phyloP scores from a whole-genome alignment of 1,140 invertebrate species.

The Drosophila orosa region DNA sequence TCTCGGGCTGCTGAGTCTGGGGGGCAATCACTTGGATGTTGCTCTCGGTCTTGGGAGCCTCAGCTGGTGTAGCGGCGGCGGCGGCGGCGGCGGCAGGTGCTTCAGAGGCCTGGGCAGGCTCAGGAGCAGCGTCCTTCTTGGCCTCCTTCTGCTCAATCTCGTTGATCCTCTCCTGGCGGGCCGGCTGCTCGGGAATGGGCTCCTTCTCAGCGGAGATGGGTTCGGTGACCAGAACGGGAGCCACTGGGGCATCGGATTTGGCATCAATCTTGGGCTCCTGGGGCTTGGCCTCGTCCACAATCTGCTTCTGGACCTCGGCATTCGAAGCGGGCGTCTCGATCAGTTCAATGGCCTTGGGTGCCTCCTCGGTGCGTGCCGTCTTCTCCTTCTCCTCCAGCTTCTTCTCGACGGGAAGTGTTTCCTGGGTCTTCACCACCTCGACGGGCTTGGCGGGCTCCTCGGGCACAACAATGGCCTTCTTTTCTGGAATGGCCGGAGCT shows the following conservation, averaged over 20 bases:
- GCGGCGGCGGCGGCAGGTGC: slow-evolving; percentile 16
- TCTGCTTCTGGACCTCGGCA: slow-evolving; percentile 53
- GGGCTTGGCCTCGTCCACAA: slow-evolving; percentile 58
- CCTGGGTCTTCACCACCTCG: slow-evolving; percentile 23
- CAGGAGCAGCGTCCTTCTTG: slow-evolving; percentile 24
- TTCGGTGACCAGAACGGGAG: slow-evolving; percentile 2
- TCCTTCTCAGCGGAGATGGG: slow-evolving; percentile 26
- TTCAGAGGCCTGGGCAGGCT: slow-evolving; percentile 17
- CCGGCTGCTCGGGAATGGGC: slow-evolving; percentile 36
- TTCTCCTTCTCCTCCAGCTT: slow-evolving; percentile 65
- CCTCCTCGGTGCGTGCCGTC: slow-evolving; percentile 60
- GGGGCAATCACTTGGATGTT: slow-evolving; percentile 59
- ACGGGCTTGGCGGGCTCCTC: slow-evolving; percentile 27
- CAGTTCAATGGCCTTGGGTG: slow-evolving; percentile 55
- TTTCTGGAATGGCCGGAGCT: slow-evolving; percentile 53
- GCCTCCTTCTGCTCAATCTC: slow-evolving; percentile 58
- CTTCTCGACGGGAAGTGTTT: slow-evolving; percentile 31
- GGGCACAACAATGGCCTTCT: slow-evolving; percentile 21
- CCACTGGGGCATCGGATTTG: slow-evolving; percentile 32
- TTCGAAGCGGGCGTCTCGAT: slow-evolving; percentile 48
- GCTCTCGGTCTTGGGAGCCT: slow-evolving; percentile 29
- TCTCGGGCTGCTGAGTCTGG: slow-evolving; percentile 32
- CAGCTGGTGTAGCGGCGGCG: slow-evolving; percentile 16
- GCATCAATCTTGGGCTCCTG: slow-evolving; percentile 47
- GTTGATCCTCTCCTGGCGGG: slow-evolving; percentile 63